Conservation (phyloP, 2,797 vertebrate species). For the Pseudocheirus occidentalis region DNA sequence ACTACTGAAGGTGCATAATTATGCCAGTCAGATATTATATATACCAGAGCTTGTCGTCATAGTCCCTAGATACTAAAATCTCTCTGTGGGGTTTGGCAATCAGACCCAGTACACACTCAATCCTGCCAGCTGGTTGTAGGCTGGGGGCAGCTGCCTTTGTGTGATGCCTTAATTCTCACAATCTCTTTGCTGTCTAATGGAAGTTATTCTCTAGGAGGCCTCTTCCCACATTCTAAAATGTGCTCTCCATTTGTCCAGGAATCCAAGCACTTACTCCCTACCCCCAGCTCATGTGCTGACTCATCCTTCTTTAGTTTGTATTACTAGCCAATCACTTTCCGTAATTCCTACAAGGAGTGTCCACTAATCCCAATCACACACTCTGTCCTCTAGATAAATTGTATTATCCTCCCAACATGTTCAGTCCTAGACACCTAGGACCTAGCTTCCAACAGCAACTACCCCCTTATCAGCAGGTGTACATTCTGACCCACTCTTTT, state of each 20-base stretch:
- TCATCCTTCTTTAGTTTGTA: background rate
- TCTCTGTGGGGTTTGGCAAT: background rate
- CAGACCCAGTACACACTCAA: background rate
- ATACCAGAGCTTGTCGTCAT: background rate
- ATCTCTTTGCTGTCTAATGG: background rate
- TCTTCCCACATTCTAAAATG: background rate
- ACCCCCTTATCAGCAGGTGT: background rate
- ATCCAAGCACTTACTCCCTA: background rate
- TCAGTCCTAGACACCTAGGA: background rate
- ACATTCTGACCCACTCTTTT: background rate
- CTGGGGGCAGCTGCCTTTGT: background rate
- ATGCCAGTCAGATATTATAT: background rate
- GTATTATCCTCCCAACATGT: background rate
- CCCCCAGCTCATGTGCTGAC: background rate
- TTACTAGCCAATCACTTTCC: background rate
- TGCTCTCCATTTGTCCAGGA: background rate
- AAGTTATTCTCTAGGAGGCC: background rate
- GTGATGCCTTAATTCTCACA: background rate
- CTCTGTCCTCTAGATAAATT: background rate
- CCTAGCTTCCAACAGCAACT: background rate
- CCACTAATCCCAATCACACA: background rate
- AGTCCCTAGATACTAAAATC: background rate
- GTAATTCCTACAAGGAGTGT: background rate
- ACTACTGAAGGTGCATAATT: background rate
- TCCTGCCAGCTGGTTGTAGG: background rate